Evolutionary conservation across 2,888 invertebrate species (phyloP).

Genomic region (Sphaerophoria rueppellii): DNA sequence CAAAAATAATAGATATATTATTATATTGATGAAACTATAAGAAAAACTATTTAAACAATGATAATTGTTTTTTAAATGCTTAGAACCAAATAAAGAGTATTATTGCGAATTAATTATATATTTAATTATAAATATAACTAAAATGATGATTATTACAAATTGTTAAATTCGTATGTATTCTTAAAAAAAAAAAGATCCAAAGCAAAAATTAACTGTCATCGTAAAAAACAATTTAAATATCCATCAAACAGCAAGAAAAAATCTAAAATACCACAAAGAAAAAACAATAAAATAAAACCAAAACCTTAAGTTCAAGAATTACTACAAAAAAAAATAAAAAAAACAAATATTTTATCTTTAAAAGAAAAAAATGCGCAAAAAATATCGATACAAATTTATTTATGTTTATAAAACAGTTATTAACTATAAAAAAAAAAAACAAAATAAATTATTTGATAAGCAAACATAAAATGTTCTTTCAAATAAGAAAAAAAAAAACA

Average conservation of each 20-base stretch:
- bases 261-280: conserved; percentile 39
- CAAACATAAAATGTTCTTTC: conserved; percentile 14
- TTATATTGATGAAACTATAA: conserved; percentile 24
- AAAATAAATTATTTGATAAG: conserved; percentile 3
- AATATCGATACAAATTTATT: conserved; percentile 35
- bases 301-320: conserved; percentile 66
- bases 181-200: background rate
- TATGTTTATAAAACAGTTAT: conserved; percentile 59
- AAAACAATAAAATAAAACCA: conserved; percentile 15
- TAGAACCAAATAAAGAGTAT: conserved; percentile 43
- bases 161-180: conserved; percentile 55
- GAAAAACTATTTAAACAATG: conserved; percentile 39
- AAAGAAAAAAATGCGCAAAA: conserved; percentile 31
- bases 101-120: conserved; percentile 43
- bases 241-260: conserved; percentile 17
- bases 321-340: conserved; percentile 10
- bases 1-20: conserved; percentile 15
- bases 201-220: conserved; percentile 20
- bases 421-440: conserved; percentile 19
- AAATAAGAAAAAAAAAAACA: conserved; percentile 15
- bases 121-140: conserved; percentile 20
- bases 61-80: conserved; percentile 51
- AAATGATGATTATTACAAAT: conserved; percentile 53
- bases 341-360: background rate
- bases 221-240: conserved; percentile 34